phyloP scores from a whole-genome alignment of 30 jellyfish, hydroid and myxozoan species.

The Catostylus mosaicus region DNA sequence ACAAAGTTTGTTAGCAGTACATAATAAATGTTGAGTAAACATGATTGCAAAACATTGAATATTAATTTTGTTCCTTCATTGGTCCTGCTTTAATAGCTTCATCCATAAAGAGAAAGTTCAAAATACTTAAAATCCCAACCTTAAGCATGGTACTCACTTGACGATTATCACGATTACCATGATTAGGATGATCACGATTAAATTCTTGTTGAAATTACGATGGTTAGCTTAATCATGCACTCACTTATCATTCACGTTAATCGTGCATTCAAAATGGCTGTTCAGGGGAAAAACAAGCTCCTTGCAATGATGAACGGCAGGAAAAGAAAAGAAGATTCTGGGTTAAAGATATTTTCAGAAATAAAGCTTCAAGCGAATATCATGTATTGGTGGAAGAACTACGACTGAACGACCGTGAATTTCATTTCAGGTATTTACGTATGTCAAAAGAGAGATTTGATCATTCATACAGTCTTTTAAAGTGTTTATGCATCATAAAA shows the following conservation, averaged over 20 bases:
- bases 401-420: constrained; percentile 20
- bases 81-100: no score
- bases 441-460: constrained; percentile 55
- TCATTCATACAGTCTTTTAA: constrained; percentile 27
- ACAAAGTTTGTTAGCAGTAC: no score
- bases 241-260: constrained; percentile 2
- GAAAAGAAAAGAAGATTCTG: neutral
- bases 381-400: constrained; percentile 17
- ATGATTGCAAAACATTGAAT: no score
- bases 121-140: no score
- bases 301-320: constrained; percentile 16
- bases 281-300: constrained; percentile 2
- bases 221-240: neutral
- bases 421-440: constrained; percentile 46
- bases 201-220: neutral
- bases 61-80: no score
- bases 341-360: constrained; percentile 14
- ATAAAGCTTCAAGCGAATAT: constrained; percentile 19
- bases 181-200: constrained; percentile 6
- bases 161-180: constrained; percentile 16
- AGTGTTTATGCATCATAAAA: neutral
- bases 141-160: constrained; percentile 12
- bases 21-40: no score
- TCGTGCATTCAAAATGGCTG: constrained; percentile 25
- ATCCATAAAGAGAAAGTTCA: no score